Base-by-base conservation (phyloP, 2,113 vertebrate species). In the Ivindomyrus marchei region DNA sequence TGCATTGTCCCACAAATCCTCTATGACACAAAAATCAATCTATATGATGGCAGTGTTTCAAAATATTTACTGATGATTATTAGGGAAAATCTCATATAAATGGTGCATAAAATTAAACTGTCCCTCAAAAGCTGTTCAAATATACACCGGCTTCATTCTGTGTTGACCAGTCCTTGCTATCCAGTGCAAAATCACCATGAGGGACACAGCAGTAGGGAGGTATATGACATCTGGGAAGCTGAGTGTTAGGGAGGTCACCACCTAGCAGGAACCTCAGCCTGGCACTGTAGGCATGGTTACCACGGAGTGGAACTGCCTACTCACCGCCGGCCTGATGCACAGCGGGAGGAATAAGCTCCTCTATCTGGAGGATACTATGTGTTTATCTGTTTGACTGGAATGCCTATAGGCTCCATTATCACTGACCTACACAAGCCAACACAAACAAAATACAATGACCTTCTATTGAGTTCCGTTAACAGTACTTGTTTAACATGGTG, bases 151-250 rank as follows among this genome's bases (percentile, higher is more conserved):
- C 90, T 91, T 90, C 46, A 45, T 83, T 49, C 17, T 27, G 17
- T 91, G 90, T 91, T 90, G 88, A 89, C 91, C 89, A 91, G 47
- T 46, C 84, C 31, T 36, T n/a, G 80, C 42, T 80, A 83, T 53
- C 13, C 45, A 52, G 46, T 47, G 27, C 56, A 66, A 24, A 10
- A 87, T n/a, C 85, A 13, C 85, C 85, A 9, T 8, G 10, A 87
- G 46, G 85, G 47, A 10, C 24, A 27, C 7, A 4, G 47, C 3
- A 8, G 11, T 13, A 15, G 8, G 4, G 85, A 47, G 47, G 13
- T 50, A 11, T 4, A 31, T n/a, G n/a, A 24, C 27, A 52, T 86
- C 42, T 21, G 45, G 46, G 45, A 36, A 83, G 77, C 31, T 42
- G 19, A 42, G 13, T 36, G 36, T 80, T 27, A 83, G 77, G 77